A percentile compares a stretch with the other conserved stretches of the same genome.
phyloP scores from a whole-genome alignment of 2,797 vertebrate genomes.

The Champsocephalus esox region DNA sequence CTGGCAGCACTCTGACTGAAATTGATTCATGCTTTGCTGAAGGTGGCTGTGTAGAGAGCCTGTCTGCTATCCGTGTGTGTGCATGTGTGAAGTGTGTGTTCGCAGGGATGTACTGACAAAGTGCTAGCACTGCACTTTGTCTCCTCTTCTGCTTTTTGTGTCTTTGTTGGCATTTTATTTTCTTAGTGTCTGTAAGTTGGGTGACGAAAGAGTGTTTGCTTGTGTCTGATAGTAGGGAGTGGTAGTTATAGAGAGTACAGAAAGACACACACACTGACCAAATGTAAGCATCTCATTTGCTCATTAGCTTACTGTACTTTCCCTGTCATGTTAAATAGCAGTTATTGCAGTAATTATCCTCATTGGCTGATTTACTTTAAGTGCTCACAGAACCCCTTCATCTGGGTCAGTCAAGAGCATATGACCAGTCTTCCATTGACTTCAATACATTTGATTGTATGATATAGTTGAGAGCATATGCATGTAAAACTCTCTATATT shows the following conservation, averaged over 20 bases:
- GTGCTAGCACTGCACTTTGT: slow-evolving; percentile 49
- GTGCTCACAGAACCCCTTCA: slow-evolving; percentile 4
- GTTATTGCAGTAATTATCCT: slow-evolving; percentile 21
- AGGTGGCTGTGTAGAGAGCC: slow-evolving; percentile 12
- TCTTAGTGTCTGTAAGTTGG: slow-evolving; percentile 22
- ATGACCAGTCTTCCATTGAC: neutral
- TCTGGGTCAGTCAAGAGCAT: slow-evolving; percentile 8
- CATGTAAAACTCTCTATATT: neutral
- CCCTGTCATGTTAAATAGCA: slow-evolving; percentile 27
- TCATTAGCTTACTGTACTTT: neutral
- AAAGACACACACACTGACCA: slow-evolving; percentile 5
- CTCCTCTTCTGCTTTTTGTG: slow-evolving; percentile 35
- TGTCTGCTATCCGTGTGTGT: neutral
- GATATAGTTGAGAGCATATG: neutral
- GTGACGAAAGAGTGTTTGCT: neutral
- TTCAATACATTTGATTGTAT: neutral
- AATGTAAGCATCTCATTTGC: slow-evolving; percentile 6
- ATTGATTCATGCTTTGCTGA: slow-evolving; percentile 49
- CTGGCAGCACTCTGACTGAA: slow-evolving; percentile 49
- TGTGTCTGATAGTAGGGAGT: neutral
- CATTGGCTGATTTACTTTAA: slow-evolving; percentile 20
- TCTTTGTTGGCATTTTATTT: slow-evolving; percentile 31
- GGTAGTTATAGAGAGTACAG: neutral
- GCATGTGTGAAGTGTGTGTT: neutral
- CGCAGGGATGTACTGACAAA: slow-evolving; percentile 31